Evolutionary conservation across 1,140 invertebrate species (phyloP).

Genomic region (Alviniconcha marisindica): DNA sequence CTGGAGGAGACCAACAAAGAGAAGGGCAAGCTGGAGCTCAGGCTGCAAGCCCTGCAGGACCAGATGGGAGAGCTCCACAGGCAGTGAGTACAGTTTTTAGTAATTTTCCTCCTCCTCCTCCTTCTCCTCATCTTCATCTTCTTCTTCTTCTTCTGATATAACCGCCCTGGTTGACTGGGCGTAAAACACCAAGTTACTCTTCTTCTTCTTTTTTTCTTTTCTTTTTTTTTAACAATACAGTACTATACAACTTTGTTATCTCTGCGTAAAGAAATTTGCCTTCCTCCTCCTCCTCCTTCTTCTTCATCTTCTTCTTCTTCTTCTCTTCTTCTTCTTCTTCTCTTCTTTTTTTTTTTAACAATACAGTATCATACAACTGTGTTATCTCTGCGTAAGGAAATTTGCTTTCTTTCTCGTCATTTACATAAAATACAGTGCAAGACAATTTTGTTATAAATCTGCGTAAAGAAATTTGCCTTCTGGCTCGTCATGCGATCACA

Average conservation of each 20-base stretch:
- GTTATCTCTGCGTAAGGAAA: neutral
- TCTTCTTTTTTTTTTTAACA: neutral
- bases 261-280: neutral
- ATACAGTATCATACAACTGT: neutral
- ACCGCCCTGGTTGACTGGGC: neutral
- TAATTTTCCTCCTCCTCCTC: neutral
- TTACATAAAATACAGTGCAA: no score
- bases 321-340: neutral
- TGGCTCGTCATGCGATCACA: no score
- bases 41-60: slow-evolving; percentile 65
- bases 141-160: slow-evolving; percentile 19
- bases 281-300: neutral
- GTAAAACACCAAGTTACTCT: neutral
- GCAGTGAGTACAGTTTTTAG: slow-evolving; percentile 66
- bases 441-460: no score
- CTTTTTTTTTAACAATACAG: neutral
- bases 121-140: neutral
- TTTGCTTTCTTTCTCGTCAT: no score
- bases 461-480: no score
- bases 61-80: slow-evolving; percentile 65
- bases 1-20: slow-evolving; percentile 73
- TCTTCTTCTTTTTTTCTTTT: slow-evolving; percentile 1
- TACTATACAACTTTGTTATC: slow-evolving; percentile 16
- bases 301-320: neutral
- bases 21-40: slow-evolving; percentile 70